phyloP scores from a whole-genome alignment of 2,113 vertebrate genomes.

The Tricholaema leucomelas region DNA sequence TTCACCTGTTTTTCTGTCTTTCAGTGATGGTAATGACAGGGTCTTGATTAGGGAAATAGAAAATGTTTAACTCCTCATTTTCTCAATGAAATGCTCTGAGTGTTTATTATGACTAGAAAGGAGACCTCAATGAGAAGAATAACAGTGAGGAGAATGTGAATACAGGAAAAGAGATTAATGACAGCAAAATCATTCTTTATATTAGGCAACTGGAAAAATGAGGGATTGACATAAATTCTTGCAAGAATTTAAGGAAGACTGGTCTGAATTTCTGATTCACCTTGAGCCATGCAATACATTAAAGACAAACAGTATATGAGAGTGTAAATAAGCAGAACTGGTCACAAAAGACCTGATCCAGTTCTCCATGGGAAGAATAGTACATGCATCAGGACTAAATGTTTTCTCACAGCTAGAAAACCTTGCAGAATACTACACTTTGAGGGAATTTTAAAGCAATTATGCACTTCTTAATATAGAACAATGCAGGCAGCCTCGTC shows the following conservation, averaged over 20 bases:
- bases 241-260: not conserved
- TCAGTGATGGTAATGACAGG: conserved; percentile 37
- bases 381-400: not conserved
- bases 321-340: not conserved
- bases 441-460: not conserved
- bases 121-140: not conserved
- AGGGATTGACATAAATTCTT: not conserved
- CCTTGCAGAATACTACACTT: not conserved
- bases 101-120: conserved; percentile 17
- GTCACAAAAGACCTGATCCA: not conserved
- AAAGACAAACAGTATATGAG: not conserved
- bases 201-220: conserved; percentile 1
- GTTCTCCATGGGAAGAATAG: not conserved
- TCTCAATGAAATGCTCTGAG: conserved; percentile 31
- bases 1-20: conserved; percentile 11
- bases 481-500: not conserved
- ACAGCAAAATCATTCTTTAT: not conserved
- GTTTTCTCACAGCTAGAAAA: not conserved
- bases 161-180: conserved; percentile 26
- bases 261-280: not conserved
- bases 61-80: conserved; percentile 62
- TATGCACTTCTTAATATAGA: not conserved
- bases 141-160: not conserved
- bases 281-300: not conserved
- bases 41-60: conserved; percentile 64